Evolutionary conservation across 2,113 vertebrate genomes (phyloP).

Genomic region (Gulo gulo): DNA sequence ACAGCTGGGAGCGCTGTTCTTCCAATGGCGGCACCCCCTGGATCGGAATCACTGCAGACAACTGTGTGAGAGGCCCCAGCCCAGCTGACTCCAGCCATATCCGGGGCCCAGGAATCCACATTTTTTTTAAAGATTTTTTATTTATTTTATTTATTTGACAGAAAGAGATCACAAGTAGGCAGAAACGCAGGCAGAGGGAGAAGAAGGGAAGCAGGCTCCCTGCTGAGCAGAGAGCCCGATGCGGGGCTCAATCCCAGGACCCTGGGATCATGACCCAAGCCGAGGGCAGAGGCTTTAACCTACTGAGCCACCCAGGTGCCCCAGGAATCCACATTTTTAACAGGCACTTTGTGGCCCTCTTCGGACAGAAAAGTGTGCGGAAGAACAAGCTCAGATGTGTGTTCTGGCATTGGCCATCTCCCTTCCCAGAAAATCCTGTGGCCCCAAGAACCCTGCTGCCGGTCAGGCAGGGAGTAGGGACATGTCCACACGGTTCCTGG

Average conservation of each 20-base stretch:
- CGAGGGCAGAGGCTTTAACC: too few species aligned
- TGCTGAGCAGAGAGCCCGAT: too few species aligned
- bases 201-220: too few species aligned
- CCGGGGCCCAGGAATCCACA: background rate
- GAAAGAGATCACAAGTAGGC: too few species aligned
- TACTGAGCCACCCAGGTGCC: too few species aligned
- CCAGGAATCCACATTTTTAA: background rate
- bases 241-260: too few species aligned
- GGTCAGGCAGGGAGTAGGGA: background rate
- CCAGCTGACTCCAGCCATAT: background rate
- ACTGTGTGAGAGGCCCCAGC: background rate
- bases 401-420: background rate
- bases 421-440: background rate
- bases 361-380: background rate
- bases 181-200: too few species aligned
- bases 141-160: too few species aligned
- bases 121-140: background rate
- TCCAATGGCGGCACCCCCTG: background rate
- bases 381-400: background rate
- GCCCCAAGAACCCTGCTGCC: background rate
- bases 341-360: background rate
- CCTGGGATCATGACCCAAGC: too few species aligned
- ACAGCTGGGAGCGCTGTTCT: background rate
- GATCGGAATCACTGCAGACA: background rate
- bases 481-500: fast-evolving